phyloP scores from a whole-genome alignment of 2,888 invertebrate species.

The Erannis defoliaria region DNA sequence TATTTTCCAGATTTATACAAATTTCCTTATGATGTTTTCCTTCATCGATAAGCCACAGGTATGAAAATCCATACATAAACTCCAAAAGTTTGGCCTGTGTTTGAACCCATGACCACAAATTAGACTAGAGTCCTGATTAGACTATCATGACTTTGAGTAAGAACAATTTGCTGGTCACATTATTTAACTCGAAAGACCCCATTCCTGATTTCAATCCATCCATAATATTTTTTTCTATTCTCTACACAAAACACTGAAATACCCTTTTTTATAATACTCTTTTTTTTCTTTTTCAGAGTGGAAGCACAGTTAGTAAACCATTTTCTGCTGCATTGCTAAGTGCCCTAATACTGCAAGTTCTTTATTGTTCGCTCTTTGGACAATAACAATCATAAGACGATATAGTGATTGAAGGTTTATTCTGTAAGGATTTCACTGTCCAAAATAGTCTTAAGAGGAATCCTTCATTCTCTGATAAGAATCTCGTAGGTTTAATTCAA shows the following conservation, averaged over 20 bases:
- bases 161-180: too few relatives aligned
- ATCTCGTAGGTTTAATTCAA: slow-evolving; percentile 2
- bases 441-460: neutral
- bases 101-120: too few relatives aligned
- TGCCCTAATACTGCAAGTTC: slow-evolving; percentile 43
- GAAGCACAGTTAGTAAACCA: slow-evolving; percentile 55
- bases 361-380: slow-evolving; percentile 21
- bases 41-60: too few relatives aligned
- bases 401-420: neutral
- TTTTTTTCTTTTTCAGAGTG: slow-evolving; percentile 66
- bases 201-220: too few relatives aligned
- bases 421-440: neutral
- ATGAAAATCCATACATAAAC: too few relatives aligned
- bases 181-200: too few relatives aligned
- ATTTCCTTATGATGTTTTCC: too few relatives aligned
- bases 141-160: too few relatives aligned
- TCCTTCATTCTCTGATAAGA: neutral
- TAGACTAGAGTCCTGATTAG: too few relatives aligned
- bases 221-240: neutral
- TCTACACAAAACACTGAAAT: neutral
- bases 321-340: slow-evolving; percentile 48
- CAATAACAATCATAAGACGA: neutral
- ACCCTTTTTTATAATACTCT: slow-evolving; percentile 18
- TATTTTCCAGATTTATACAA: too few relatives aligned
- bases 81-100: too few relatives aligned